A percentile compares a stretch with the other conserved stretches of the same genome.
Conservation (phyloP, 2,797 vertebrate genomes). For the Neostethus bicornis region DNA sequence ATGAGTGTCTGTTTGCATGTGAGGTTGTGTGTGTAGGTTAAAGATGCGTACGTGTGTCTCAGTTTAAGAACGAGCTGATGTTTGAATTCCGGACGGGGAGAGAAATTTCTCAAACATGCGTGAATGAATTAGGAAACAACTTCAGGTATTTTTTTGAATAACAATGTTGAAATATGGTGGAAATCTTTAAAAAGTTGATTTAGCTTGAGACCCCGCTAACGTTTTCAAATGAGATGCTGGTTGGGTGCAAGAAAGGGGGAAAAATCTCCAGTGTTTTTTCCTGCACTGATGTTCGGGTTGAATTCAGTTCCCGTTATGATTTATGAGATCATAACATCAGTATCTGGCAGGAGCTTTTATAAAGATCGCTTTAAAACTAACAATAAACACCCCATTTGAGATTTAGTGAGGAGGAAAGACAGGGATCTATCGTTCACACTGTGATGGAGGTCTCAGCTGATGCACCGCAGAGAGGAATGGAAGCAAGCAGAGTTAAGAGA, state of each 20-base stretch:
- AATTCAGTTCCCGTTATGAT: conserved; percentile 8
- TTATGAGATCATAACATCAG: background rate
- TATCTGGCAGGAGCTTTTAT: conserved; percentile 1
- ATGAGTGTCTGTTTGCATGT: background rate
- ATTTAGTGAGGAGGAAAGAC: conserved; percentile 50
- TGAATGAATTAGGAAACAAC: too few relatives aligned
- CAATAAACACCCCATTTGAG: conserved; percentile 40
- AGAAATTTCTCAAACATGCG: too few relatives aligned
- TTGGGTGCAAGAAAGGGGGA: conserved; percentile 1
- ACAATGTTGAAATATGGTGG: too few relatives aligned
- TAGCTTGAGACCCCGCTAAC: too few relatives aligned
- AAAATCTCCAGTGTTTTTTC: background rate
- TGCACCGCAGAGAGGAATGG: conserved; percentile 58
- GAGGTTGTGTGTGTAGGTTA: conserved; percentile 1
- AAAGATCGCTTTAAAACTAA: conserved; percentile 24
- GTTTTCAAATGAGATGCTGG: background rate
- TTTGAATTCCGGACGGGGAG: too few relatives aligned
- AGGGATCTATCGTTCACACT: conserved; percentile 41
- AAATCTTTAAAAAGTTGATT: too few relatives aligned
- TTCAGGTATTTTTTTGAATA: too few relatives aligned
- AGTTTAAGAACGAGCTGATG: too few relatives aligned
- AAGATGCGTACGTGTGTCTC: background rate
- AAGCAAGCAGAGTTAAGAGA: conserved; percentile 38
- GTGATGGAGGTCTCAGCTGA: conserved; percentile 49
- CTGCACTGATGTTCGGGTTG: background rate